Evolutionary conservation across 2,888 invertebrate genomes (phyloP), one percentile per base, ranked within the genome.

Genomic region (Mamestra brassicae): DNA sequence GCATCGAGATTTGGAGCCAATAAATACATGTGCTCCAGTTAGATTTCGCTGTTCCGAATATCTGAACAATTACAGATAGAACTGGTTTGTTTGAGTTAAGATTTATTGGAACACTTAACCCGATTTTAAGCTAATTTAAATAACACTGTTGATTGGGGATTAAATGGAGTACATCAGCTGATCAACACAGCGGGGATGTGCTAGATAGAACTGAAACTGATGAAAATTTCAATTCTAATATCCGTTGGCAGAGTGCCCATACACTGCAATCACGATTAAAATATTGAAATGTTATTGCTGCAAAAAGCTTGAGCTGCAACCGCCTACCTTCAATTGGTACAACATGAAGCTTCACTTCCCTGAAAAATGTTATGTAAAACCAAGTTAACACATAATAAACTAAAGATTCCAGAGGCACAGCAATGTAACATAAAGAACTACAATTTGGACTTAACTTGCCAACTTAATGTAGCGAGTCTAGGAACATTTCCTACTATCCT

Each of bases 1-100:
- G 87, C 84, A 87, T 85, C 85, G 87, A 89, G 88, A 89, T 90
- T 89, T 84, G 82, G 85, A 83, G 87, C 81, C 85, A 88, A 89
- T 90, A 89, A 86, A 85, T 86, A 88, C 81, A 75, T 84, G 86
- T 87, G 87, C 74, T 89, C 84, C 70, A 85, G 82, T 85, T 83
- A 81, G 82, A 85, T 87, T 74, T 55, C 38, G 69, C 71, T 76
- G 78, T 81, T 79, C 65, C 36, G 47, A 83, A 81, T 85, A 83
- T 79, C 72, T 67, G 70, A 83, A 80, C 73, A 76, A 85, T 80
- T 79, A 76, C 73, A 85, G 71, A 83, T 63, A 77, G 64, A 77
- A 81, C 74, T 70, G 58, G 76, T 76, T 86, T 78, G 80, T 80
- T 85, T 76, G 74, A 58, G 64, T 60, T 15, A 26, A 72, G 68